A percentile compares a stretch with the other conserved stretches of the same genome.
phyloP scores from a whole-genome alignment of 2,888 invertebrate species.

The Nomada hirtipes region DNA sequence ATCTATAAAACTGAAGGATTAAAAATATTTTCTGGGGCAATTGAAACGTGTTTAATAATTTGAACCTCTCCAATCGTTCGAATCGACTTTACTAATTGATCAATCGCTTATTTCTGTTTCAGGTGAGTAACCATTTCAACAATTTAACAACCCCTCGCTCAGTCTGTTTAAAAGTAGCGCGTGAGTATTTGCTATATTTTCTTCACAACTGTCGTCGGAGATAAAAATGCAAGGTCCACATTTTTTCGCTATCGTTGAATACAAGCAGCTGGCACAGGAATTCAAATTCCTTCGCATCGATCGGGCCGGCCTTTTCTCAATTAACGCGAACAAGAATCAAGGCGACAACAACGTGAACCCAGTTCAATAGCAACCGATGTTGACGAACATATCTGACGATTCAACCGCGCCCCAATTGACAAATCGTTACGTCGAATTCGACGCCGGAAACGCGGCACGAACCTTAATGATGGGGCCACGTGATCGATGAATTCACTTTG shows the following conservation, averaged over 20 bases:
- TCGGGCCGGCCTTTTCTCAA: background rate
- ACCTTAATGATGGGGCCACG: slow-evolving; percentile 40
- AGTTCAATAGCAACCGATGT: slow-evolving; percentile 63
- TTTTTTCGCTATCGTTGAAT: slow-evolving; percentile 28
- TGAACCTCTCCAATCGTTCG: background rate
- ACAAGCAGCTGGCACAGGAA: slow-evolving; percentile 19
- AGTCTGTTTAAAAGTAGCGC: background rate
- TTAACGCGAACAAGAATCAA: slow-evolving; percentile 16
- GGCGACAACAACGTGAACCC: slow-evolving; percentile 32
- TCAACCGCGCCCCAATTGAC: slow-evolving; percentile 50
- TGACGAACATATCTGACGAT: slow-evolving; percentile 47
- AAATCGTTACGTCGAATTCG: slow-evolving; percentile 43
- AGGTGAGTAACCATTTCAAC: slow-evolving; percentile 70
- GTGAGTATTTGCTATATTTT: slow-evolving; percentile 27
- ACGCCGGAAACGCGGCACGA: slow-evolving; percentile 58
- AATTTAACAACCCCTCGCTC: background rate
- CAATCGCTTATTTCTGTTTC: slow-evolving; percentile 61
- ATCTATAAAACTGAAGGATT: background rate
- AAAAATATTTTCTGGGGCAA: background rate
- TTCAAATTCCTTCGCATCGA: background rate
- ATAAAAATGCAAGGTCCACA: background rate
- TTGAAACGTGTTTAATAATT: background rate
- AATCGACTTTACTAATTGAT: background rate
- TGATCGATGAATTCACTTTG: slow-evolving; percentile 56
- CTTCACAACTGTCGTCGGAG: background rate